These are phyloP conservation scores for Tetramorium simillimum DNA, from an alignment of 1,140 invertebrate genomes.

Conservation along the genomic window DNA sequence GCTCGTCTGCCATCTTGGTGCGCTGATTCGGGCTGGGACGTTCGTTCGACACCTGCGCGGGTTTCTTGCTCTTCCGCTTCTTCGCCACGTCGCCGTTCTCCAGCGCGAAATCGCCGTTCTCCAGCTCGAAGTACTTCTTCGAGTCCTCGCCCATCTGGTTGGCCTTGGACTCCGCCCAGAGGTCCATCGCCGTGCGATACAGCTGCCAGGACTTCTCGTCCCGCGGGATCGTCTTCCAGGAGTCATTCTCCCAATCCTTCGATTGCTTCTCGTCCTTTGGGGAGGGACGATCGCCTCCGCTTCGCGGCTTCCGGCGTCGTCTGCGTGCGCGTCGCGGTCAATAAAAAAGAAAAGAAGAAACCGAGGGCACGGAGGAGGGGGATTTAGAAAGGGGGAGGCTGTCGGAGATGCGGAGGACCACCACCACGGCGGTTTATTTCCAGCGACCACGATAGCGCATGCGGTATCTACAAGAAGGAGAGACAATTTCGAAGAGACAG, in stretches of 20 bases:
- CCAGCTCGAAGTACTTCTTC: constrained; percentile 72
- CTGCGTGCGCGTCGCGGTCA: constrained; percentile 79
- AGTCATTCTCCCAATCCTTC: constrained; percentile 84
- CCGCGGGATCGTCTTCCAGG: constrained; percentile 83
- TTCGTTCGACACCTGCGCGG: constrained; percentile 56
- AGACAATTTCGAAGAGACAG: constrained; percentile 69
- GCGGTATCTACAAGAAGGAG: constrained; percentile 85
- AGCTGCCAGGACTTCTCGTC: constrained; percentile 86
- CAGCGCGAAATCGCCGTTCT: constrained; percentile 70
- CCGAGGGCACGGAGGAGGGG: constrained; percentile 58
- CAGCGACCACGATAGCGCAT: constrained; percentile 85
- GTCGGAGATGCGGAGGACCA: constrained; percentile 69
- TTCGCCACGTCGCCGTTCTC: constrained; percentile 66
- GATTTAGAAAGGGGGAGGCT: constrained; percentile 2
- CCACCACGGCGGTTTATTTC: constrained; percentile 84
- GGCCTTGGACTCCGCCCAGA: constrained; percentile 82
- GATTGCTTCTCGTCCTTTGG: constrained; percentile 68
- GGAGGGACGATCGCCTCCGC: constrained; percentile 71
- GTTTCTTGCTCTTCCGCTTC: constrained; percentile 71
- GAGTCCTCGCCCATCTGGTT: constrained; percentile 71
- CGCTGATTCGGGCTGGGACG: constrained; percentile 69
- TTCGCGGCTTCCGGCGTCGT: constrained; percentile 82
- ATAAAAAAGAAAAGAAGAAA: constrained; percentile 75
- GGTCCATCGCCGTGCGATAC: constrained; percentile 84
- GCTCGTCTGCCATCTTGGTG: constrained; percentile 67